Conservation (phyloP, 2,113 vertebrate species). For the Aix galericulata region DNA sequence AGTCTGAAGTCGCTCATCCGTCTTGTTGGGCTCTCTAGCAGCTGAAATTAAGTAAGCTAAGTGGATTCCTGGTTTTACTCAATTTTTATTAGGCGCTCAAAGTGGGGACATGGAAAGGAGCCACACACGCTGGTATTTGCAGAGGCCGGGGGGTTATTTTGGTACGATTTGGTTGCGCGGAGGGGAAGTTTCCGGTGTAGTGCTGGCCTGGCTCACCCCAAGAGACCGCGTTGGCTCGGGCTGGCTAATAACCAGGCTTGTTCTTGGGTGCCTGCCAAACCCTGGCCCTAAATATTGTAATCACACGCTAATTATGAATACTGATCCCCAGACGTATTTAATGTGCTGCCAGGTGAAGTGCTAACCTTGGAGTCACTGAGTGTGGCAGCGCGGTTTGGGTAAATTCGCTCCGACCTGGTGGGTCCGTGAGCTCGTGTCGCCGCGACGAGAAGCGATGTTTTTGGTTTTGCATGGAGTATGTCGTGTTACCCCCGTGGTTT, state of each 20-base stretch:
- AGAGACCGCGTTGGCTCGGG: rapidly evolving
- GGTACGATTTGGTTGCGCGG: neutral
- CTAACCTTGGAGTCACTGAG: neutral
- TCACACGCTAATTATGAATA: neutral
- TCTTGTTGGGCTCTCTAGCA: rapidly evolving
- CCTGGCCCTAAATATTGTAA: neutral
- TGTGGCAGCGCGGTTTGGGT: neutral
- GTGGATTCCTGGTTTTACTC: neutral
- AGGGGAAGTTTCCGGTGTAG: neutral
- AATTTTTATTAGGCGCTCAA: neutral
- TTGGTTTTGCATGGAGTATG: neutral
- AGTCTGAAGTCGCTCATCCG: neutral
- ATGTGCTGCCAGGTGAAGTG: neutral
- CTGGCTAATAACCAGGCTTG: neutral
- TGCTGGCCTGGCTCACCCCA: neutral
- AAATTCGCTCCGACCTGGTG: neutral
- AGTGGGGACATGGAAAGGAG: neutral
- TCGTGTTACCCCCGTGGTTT: neutral
- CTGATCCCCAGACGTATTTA: neutral
- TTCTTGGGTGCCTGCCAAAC: constrained; percentile 5
- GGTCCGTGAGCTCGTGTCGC: rapidly evolving
- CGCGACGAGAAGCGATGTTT: neutral
- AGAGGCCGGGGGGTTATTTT: neutral
- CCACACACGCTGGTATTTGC: neutral
- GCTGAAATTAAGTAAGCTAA: neutral